These are phyloP conservation scores for Seriola quinqueradiata DNA, from an alignment of 2,113 vertebrate genomes.

Conservation along the genomic window DNA sequence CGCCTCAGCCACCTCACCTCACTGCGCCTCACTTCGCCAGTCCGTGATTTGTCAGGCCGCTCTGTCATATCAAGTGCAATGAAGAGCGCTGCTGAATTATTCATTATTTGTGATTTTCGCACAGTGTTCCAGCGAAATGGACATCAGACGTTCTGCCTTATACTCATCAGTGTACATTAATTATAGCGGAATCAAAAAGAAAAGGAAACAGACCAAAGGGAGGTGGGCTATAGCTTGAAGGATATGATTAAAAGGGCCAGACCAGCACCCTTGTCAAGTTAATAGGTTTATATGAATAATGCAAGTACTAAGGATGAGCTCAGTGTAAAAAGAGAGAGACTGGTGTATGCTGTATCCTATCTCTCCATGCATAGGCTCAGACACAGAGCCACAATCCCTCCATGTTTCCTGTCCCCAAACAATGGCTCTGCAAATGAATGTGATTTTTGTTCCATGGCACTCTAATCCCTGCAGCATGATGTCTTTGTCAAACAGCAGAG, in stretches of 20 bases:
- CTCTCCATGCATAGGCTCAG: conserved; percentile 31
- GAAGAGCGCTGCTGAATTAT: conserved; percentile 51
- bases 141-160: conserved; percentile 36
- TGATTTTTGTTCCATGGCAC: conserved; percentile 52
- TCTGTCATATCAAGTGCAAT: conserved; percentile 23
- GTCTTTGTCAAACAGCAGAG: conserved; percentile 62
- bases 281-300: conserved; percentile 77
- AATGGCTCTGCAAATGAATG: conserved; percentile 57
- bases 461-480: conserved; percentile 65
- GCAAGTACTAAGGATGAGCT: conserved; percentile 43
- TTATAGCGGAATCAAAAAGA: conserved; percentile 45
- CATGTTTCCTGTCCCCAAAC: conserved; percentile 50
- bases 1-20: conserved; percentile 32
- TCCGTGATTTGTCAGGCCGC: conserved; percentile 29
- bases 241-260: conserved; percentile 62
- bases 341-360: conserved; percentile 33
- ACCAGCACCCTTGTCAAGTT: conserved; percentile 59
- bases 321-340: conserved; percentile 43
- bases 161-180: conserved; percentile 46
- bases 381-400: conserved; percentile 39
- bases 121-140: conserved; percentile 26
- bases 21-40: conserved; percentile 7
- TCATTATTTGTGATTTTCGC: conserved; percentile 49
- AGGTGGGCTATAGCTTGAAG: conserved; percentile 46
- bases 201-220: conserved; percentile 52